Base-by-base conservation (phyloP, 2,888 invertebrate genomes). In the Ophion ventricosus region DNA sequence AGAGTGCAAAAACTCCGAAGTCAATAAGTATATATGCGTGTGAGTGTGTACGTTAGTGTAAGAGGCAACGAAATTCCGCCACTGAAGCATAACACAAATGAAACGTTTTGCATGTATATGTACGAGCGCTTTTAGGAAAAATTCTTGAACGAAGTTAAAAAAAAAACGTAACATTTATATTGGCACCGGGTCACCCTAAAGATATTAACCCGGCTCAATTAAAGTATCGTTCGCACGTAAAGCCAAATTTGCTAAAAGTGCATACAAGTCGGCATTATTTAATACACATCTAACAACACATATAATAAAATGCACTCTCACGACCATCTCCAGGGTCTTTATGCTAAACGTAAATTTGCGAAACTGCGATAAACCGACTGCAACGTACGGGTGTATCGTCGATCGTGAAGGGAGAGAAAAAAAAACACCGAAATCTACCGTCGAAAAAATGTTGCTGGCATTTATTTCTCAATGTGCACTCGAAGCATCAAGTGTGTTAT, bases 321-420 rank as follows among this genome's bases (percentile, higher is more conserved):
- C 49, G 35, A 75, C 20, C 26, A 10, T 25, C 35, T 73, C 66
- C 40, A 66, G 69, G 49, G 72, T 81, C 59, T 82, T 84, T 66
- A 75, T 72, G 75, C 40, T 17, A 23, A 64, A 23, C 66, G 72
- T 84, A 76, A 82, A 84, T 84, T 80, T 11, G 23, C 78, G 66
- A 82, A 78, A 66, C 78, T 66, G 49, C 70, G 75, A 82, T 82
- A 82, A 82, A 75, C 49, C 49, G 57, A 29, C 61, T 35, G 72
- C 54, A 57, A 25, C 57, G 63, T 74, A 54, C 77, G 56, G 61
- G 49, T 56, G 49, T 56, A 63, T 70, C 69, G 26, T 75, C 64
- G 57, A 17, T 23, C 25, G 26, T 20, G 54, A 59, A 26, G 54
- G 56, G 17, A 78, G 23, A 74, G 63, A 70, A 77, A 11, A n/a